Evolutionary conservation across 2,888 invertebrate genomes (phyloP).

Genomic region (Archaeoteleia sp.): DNA sequence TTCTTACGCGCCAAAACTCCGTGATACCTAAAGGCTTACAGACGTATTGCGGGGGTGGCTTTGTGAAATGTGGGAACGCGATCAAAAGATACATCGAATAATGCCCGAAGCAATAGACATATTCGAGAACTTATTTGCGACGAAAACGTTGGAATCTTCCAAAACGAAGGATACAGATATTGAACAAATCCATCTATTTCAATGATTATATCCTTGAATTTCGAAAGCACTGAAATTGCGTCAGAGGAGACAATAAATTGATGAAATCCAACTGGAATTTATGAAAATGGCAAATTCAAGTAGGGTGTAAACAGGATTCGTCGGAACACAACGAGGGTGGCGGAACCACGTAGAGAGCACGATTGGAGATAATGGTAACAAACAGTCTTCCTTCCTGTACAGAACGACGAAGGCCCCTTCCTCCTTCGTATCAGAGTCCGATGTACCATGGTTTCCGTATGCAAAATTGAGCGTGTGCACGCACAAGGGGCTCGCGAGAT

Average conservation of each 20-base stretch:
- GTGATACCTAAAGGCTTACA: slow-evolving; percentile 48
- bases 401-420: slow-evolving; percentile 65
- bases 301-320: slow-evolving; percentile 38
- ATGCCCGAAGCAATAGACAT: slow-evolving; percentile 41
- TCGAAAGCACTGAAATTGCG: no score
- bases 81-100: slow-evolving; percentile 57
- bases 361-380: slow-evolving; percentile 74
- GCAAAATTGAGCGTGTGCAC: slow-evolving; percentile 73
- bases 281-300: slow-evolving; percentile 19
- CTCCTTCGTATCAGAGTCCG: slow-evolving; percentile 43
- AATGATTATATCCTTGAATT: no score
- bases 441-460: slow-evolving; percentile 72
- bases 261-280: no score
- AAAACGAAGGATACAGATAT: no score
- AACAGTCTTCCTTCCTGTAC: slow-evolving; percentile 75
- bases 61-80: slow-evolving; percentile 72
- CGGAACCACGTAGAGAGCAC: slow-evolving; percentile 42
- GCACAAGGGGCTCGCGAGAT: slow-evolving; percentile 67
- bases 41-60: slow-evolving; percentile 72
- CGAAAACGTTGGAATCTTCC: no score
- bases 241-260: no score
- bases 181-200: no score
- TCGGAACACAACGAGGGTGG: slow-evolving; percentile 43
- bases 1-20: slow-evolving; percentile 44
- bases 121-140: neutral